Conservation (phyloP, 2,888 invertebrate genomes). For the Pecten maximus region DNA sequence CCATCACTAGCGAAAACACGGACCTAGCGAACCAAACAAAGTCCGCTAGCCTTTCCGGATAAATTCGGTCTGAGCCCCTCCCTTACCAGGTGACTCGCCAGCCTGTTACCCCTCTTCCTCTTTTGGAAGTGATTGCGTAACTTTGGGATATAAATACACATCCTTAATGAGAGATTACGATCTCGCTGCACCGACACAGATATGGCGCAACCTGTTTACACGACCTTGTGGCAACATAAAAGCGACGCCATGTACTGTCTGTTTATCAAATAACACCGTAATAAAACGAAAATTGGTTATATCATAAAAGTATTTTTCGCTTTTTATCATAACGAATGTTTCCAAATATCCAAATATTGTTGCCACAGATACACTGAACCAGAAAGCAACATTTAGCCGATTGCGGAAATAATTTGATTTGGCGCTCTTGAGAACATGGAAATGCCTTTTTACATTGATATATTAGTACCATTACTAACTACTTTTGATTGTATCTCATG, state of each 20-base stretch:
- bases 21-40: slow-evolving; percentile 21
- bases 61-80: neutral
- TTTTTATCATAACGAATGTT: neutral
- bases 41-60: slow-evolving; percentile 18
- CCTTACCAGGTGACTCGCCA: neutral
- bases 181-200: slow-evolving; percentile 8
- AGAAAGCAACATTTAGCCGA: neutral
- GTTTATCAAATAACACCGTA: neutral
- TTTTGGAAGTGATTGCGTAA: slow-evolving; percentile 14
- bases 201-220: slow-evolving; percentile 33
- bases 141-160: slow-evolving; percentile 16
- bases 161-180: slow-evolving; percentile 19
- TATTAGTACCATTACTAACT: no score
- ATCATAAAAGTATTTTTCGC: neutral
- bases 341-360: neutral
- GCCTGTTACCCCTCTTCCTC: neutral
- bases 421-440: no score
- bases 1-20: neutral
- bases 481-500: no score
- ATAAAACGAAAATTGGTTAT: neutral
- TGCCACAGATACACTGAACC: neutral
- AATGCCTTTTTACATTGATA: no score
- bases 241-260: slow-evolving; percentile 8
- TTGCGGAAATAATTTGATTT: no score
- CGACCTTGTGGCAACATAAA: slow-evolving; percentile 26